phyloP scores from a whole-genome alignment of 1,140 invertebrate genomes.

The Drosophila nigromelanica region DNA sequence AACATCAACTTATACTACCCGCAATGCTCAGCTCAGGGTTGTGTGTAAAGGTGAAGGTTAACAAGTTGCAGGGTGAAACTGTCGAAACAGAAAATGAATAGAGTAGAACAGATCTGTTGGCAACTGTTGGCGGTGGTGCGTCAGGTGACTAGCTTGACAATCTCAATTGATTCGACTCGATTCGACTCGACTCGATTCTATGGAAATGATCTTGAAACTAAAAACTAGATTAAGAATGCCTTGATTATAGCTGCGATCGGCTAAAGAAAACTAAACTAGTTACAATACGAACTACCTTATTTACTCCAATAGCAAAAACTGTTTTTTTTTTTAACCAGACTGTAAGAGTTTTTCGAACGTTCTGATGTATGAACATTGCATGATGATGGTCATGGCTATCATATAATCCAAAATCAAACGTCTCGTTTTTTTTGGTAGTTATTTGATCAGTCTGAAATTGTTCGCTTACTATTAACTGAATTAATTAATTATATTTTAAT shows the following conservation, averaged over 20 bases:
- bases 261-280: slow-evolving; percentile 12
- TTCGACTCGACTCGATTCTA: not conserved
- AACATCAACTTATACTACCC: not conserved
- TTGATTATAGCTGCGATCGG: not conserved
- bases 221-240: slow-evolving; percentile 23
- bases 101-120: not conserved
- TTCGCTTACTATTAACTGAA: too few relatives aligned
- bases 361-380: too few relatives aligned
- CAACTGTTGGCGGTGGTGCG: slow-evolving; percentile 3
- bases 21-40: not conserved
- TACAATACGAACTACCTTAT: not conserved
- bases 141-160: slow-evolving; percentile 25
- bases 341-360: too few relatives aligned
- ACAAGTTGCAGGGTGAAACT: slow-evolving; percentile 31
- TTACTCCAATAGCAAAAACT: too few relatives aligned
- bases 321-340: too few relatives aligned
- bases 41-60: slow-evolving; percentile 40
- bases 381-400: too few relatives aligned
- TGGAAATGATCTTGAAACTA: slow-evolving; percentile 30
- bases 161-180: slow-evolving; percentile 7
- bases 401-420: too few relatives aligned
- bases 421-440: too few relatives aligned
- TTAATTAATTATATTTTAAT: too few relatives aligned
- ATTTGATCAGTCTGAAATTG: too few relatives aligned
- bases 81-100: slow-evolving; percentile 6